A percentile compares a stretch with the other conserved stretches of the same genome.
phyloP scores from a whole-genome alignment of 2,113 vertebrate genomes.

The Thinocorus orbignyianus region DNA sequence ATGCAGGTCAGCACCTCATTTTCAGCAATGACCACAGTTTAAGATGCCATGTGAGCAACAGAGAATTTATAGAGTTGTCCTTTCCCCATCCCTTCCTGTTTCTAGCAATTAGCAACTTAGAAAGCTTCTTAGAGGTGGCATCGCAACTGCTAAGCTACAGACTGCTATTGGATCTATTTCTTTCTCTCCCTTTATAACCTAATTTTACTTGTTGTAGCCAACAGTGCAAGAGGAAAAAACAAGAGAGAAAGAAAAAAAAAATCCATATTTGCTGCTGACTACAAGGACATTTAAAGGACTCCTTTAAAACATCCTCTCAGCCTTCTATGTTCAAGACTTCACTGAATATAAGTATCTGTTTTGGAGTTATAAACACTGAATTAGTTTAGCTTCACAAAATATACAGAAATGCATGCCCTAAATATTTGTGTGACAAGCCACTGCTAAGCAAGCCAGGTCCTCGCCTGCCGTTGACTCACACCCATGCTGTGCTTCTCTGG shows the following conservation, averaged over 20 bases:
- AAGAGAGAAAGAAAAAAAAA: not conserved
- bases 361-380: not conserved
- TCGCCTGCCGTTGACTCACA: not conserved
- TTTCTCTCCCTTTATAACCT: not conserved
- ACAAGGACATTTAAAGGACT: not conserved
- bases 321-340: not conserved
- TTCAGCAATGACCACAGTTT: not conserved
- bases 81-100: not conserved
- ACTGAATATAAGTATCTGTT: not conserved
- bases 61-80: not conserved
- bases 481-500: not conserved
- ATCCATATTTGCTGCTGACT: not conserved
- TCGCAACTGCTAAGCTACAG: not conserved
- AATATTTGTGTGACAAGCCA: constrained; percentile 6
- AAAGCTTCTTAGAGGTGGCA: not conserved
- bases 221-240: not conserved
- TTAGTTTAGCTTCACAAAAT: not conserved
- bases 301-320: not conserved
- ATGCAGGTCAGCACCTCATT: not conserved
- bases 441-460: not conserved
- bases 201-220: not conserved
- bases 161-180: not conserved
- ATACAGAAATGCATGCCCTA: not conserved
- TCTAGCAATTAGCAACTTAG: not conserved
- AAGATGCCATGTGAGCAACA: not conserved